phyloP scores from a whole-genome alignment of 2,797 vertebrate genomes.

The Protonibea diacanthus region DNA sequence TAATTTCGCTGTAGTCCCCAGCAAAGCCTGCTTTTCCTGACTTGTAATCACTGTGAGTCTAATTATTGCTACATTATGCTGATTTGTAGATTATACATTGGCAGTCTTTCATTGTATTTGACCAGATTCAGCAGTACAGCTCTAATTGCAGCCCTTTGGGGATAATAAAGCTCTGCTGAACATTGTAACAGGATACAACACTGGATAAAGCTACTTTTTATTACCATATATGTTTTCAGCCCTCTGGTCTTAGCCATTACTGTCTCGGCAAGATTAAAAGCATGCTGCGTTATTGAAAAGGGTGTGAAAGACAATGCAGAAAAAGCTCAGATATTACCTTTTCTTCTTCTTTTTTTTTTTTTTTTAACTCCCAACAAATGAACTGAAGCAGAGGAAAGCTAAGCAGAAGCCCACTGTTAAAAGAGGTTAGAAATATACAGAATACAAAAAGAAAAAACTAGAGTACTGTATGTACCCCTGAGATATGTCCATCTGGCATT shows the following conservation, averaged over 20 bases:
- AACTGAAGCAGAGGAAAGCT: background rate
- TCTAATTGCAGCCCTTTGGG: conserved; percentile 73
- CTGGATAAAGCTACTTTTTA: conserved; percentile 51
- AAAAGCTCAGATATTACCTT: background rate
- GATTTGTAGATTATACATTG: conserved; percentile 68
- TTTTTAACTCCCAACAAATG: background rate
- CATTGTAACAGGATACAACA: conserved; percentile 51
- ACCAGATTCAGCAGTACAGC: conserved; percentile 64
- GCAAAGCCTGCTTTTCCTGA: conserved; percentile 9
- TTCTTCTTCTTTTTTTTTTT: too few relatives aligned
- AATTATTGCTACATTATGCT: conserved; percentile 72
- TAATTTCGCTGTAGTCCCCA: conserved; percentile 4
- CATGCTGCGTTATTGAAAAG: background rate
- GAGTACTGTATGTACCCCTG: too few relatives aligned
- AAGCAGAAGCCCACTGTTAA: background rate
- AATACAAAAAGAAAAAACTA: background rate
- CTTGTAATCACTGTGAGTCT: conserved; percentile 62
- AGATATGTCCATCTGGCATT: too few relatives aligned
- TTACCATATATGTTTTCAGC: conserved; percentile 52
- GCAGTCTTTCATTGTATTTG: conserved; percentile 66
- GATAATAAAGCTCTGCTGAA: conserved; percentile 59
- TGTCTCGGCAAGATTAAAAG: conserved; percentile 41
- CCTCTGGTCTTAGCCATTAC: conserved; percentile 38
- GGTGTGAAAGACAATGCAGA: background rate
- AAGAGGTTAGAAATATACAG: background rate